phyloP scores from a whole-genome alignment of 1,140 invertebrate genomes.

The Trachelipus rathkii region DNA sequence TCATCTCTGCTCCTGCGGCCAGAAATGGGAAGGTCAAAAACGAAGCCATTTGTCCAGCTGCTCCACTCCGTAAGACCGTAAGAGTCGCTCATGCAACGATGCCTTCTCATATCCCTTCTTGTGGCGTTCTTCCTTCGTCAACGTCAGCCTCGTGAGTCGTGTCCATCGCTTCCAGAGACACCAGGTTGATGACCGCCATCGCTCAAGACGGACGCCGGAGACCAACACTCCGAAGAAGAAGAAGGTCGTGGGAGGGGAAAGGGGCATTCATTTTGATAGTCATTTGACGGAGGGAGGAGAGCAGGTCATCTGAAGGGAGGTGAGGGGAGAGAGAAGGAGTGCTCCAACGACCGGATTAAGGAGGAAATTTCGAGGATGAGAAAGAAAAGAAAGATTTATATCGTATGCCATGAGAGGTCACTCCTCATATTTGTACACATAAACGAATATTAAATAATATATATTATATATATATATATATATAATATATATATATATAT shows the following conservation, averaged over 20 bases:
- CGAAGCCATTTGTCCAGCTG: too few relatives aligned
- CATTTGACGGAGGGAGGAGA: not conserved
- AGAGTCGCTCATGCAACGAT: not conserved
- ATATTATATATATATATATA: slow-evolving; percentile 14
- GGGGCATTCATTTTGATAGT: not conserved
- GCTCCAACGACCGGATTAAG: not conserved
- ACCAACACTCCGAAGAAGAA: not conserved
- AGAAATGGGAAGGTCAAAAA: too few relatives aligned
- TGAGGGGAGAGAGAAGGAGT: not conserved
- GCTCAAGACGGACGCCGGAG: slow-evolving; percentile 33
- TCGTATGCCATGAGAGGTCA: not conserved
- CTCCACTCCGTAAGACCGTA: too few relatives aligned
- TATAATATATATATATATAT: slow-evolving; percentile 23
- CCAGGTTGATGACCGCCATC: slow-evolving; percentile 42
- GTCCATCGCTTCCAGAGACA: slow-evolving; percentile 43
- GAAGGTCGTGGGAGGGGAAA: slow-evolving; percentile 7
- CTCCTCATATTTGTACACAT: not conserved
- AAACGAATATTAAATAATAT: not conserved
- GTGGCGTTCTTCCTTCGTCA: slow-evolving; percentile 41
- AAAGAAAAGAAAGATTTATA: slow-evolving; percentile 10
- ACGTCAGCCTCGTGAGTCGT: slow-evolving; percentile 40
- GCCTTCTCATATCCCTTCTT: slow-evolving; percentile 35
- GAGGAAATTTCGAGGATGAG: not conserved
- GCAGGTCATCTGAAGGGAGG: not conserved
- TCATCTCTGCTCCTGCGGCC: not conserved